phyloP scores from a whole-genome alignment of 2,113 vertebrate species.

The Dasyurus viverrinus region DNA sequence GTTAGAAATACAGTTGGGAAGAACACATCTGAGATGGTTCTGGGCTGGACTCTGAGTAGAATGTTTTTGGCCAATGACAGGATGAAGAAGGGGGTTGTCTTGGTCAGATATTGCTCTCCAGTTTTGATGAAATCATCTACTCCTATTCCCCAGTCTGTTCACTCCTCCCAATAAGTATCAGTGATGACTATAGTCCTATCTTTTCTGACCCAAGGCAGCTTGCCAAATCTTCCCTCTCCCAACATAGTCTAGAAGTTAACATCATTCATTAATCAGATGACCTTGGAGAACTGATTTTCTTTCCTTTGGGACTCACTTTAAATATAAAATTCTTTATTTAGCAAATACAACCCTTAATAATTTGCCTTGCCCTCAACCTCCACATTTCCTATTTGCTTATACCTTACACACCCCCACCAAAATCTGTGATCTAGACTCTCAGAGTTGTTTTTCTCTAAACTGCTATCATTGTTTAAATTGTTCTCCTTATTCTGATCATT shows the following conservation, averaged over 20 bases:
- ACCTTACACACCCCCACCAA: not conserved
- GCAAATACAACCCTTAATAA: too few relatives aligned
- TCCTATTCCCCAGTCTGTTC: not conserved
- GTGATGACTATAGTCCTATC: not conserved
- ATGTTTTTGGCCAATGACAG: not conserved
- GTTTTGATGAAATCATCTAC: not conserved
- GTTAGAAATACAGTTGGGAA: not conserved
- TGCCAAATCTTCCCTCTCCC: too few relatives aligned
- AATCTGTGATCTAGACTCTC: not conserved
- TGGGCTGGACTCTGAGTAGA: not conserved
- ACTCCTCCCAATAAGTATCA: not conserved
- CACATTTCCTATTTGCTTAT: not conserved
- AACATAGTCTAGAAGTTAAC: not conserved
- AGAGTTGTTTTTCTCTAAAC: not conserved
- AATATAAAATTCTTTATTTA: not conserved
- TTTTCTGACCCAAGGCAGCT: not conserved
- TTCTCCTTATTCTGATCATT: not conserved
- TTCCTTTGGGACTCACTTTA: not conserved
- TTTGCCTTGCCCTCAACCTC: not conserved
- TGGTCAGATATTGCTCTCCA: not conserved
- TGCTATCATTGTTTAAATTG: not conserved
- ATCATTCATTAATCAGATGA: not conserved
- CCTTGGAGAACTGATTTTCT: not conserved
- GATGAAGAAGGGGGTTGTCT: not conserved
- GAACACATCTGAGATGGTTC: not conserved